Evolutionary conservation across 1,140 invertebrate species (phyloP).

Genomic region (Cylas formicarius): DNA sequence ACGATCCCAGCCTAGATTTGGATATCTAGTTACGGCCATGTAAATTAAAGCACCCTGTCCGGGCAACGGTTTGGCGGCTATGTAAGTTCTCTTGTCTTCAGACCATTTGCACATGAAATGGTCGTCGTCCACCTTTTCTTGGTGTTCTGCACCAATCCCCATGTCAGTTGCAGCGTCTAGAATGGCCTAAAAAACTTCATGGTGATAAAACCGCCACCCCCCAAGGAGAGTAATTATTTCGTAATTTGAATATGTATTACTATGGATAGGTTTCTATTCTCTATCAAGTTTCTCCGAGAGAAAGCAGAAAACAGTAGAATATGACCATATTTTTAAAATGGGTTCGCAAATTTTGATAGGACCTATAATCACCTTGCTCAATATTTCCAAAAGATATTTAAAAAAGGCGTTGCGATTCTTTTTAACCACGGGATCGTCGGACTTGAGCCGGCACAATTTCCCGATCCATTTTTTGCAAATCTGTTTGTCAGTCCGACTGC

Average conservation of each 20-base stretch:
- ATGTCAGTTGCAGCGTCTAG: too few relatives aligned
- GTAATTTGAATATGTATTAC: too few relatives aligned
- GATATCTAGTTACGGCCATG: slow-evolving; percentile 44
- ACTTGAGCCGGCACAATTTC: slow-evolving; percentile 40
- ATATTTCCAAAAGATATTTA: slow-evolving; percentile 43
- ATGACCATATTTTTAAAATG: too few relatives aligned
- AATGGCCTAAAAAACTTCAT: too few relatives aligned
- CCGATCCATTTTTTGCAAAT: slow-evolving; percentile 42
- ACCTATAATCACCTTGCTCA: slow-evolving; percentile 36
- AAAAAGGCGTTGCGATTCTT: slow-evolving; percentile 45
- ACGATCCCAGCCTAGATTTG: slow-evolving; percentile 40
- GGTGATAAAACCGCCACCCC: too few relatives aligned
- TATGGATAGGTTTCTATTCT: too few relatives aligned
- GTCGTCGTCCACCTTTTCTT: slow-evolving; percentile 5
- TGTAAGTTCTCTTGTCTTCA: slow-evolving; percentile 43
- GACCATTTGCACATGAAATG: slow-evolving; percentile 43
- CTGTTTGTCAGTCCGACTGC: slow-evolving; percentile 36
- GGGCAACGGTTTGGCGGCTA: slow-evolving; percentile 44
- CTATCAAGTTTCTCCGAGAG: too few relatives aligned
- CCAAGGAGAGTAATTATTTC: too few relatives aligned
- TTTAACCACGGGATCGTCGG: slow-evolving; percentile 40
- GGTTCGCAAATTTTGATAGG: too few relatives aligned
- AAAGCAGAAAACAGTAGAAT: too few relatives aligned
- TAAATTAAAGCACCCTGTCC: slow-evolving; percentile 45
- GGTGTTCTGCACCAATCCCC: background rate